Percentiles rank a stretch among this genome's conserved stretches.
Conservation (phyloP, 2,113 vertebrate genomes). For the Cochlearius cochlearius region DNA sequence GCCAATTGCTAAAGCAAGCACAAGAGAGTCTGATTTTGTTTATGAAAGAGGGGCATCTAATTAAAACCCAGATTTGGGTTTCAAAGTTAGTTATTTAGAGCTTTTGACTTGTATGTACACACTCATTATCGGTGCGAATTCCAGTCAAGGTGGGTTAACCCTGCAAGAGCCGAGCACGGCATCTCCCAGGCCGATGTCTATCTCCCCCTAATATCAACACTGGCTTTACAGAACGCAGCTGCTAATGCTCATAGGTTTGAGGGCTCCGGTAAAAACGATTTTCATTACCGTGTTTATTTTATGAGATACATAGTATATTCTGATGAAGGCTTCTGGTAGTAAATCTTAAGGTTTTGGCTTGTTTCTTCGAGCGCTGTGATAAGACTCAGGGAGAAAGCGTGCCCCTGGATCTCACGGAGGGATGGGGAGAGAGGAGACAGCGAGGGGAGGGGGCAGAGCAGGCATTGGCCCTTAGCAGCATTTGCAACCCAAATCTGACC, state of each 20-base stretch:
- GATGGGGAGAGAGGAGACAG: background rate
- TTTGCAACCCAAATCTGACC: background rate
- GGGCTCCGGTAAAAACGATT: background rate
- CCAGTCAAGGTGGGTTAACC: background rate
- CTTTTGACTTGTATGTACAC: background rate
- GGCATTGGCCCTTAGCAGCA: background rate
- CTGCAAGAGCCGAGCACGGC: background rate
- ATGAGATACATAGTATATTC: constrained; percentile 43
- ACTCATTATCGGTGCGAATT: background rate
- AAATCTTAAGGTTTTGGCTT: constrained; percentile 13
- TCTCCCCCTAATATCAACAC: constrained; percentile 1
- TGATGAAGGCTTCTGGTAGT: constrained; percentile 51
- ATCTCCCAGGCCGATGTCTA: background rate
- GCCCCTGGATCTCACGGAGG: background rate
- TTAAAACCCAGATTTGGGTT: constrained; percentile 26
- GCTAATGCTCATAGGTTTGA: constrained; percentile 37
- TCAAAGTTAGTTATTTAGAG: constrained; percentile 21
- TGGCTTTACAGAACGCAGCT: constrained; percentile 25
- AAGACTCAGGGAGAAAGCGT: background rate
- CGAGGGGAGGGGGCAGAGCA: background rate
- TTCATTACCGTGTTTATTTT: constrained; percentile 54
- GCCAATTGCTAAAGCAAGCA: constrained; percentile 56
- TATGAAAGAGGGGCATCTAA: constrained; percentile 12
- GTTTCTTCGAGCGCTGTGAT: background rate
- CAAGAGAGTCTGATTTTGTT: constrained; percentile 41